Percentiles rank a stretch among this genome's conserved stretches.
Conservation (phyloP, 1,140 invertebrate species). For the Brachionus sp. region DNA sequence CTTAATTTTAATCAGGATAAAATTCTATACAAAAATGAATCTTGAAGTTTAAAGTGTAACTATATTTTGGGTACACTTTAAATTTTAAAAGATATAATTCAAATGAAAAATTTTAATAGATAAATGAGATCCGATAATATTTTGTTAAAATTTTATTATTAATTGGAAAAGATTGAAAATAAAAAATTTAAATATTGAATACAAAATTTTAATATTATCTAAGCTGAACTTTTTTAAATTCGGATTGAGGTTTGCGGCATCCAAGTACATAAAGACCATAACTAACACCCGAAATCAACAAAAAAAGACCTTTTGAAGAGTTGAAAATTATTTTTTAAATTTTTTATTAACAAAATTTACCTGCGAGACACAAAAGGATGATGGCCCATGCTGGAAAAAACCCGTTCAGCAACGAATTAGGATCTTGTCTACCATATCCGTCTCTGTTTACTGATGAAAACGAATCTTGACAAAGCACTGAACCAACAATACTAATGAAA, state of each 20-base stretch:
- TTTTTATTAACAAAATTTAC: background rate
- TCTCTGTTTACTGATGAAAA: conserved; percentile 19
- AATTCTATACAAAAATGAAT: no score
- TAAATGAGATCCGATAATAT: no score
- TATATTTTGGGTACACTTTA: no score
- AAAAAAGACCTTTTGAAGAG: background rate
- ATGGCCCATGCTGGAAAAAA: conserved; percentile 31
- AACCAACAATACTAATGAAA: background rate
- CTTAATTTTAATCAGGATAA: no score
- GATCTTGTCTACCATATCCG: conserved; percentile 9
- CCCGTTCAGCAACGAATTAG: background rate
- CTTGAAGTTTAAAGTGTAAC: no score
- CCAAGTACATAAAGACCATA: background rate
- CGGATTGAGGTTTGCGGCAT: background rate
- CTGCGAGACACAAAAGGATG: conserved; percentile 3
- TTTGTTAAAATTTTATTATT: background rate
- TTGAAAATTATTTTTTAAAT: background rate
- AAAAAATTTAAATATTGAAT: background rate
- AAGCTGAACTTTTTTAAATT: conserved; percentile 35
- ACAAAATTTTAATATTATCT: background rate
- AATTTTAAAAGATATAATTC: no score
- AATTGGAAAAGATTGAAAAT: no score
- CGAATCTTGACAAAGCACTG: background rate
- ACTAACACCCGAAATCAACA: background rate
- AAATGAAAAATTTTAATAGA: no score